Conservation (phyloP, 2,888 invertebrate genomes). For the Psococerastis gibbosa region DNA sequence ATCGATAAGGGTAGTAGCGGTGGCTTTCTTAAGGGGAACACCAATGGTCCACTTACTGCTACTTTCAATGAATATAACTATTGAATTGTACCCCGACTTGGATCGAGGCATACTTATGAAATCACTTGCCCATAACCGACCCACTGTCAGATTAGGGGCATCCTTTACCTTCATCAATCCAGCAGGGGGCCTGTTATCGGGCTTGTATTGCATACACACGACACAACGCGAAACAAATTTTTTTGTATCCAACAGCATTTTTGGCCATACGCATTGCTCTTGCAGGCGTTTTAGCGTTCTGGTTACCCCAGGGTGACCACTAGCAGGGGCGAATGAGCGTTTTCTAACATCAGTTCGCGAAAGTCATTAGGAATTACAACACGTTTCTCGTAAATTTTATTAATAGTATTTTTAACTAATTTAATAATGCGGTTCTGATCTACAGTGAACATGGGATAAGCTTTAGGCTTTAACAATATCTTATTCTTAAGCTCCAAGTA, state of each 20-base stretch:
- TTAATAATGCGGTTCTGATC: not conserved
- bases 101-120: conserved; percentile 16
- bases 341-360: not conserved
- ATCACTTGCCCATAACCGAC: not conserved
- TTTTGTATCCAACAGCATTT: conserved; percentile 15
- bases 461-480: not conserved
- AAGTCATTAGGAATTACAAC: not conserved
- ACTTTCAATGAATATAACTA: conserved; percentile 18
- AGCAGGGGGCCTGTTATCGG: conserved; percentile 12
- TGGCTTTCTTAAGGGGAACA: conserved; percentile 16
- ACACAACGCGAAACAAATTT: conserved; percentile 15
- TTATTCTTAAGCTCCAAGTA: not conserved
- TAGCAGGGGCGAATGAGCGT: not conserved
- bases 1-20: conserved; percentile 12
- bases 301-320: not conserved
- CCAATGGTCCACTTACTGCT: conserved; percentile 19
- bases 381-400: not conserved
- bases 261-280: conserved; percentile 18
- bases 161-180: conserved; percentile 12
- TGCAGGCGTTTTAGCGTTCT: not conserved
- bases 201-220: conserved; percentile 15
- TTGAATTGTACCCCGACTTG: conserved; percentile 12
- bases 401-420: not conserved
- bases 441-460: not conserved
- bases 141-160: not conserved